These are phyloP conservation scores for Drosophila nigrodunni DNA, from an alignment of 1,140 invertebrate species.

Conservation along the genomic window DNA sequence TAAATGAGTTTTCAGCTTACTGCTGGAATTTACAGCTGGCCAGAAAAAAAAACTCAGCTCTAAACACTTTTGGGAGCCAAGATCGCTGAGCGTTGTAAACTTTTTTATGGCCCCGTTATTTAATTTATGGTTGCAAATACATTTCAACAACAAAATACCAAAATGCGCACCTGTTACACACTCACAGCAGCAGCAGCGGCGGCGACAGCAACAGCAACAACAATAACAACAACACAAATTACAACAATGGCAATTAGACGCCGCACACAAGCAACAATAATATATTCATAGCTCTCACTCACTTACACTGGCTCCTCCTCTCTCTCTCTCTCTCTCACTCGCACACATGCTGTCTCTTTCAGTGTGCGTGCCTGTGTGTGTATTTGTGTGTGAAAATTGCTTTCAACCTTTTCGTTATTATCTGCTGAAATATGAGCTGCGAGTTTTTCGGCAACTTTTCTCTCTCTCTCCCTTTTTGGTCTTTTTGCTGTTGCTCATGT, in stretches of 20 bases:
- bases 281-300: constrained; percentile 60
- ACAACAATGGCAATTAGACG: constrained; percentile 69
- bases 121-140: constrained; percentile 78
- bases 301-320: background rate
- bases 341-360: background rate
- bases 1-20: constrained; percentile 70
- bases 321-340: background rate
- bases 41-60: constrained; percentile 47
- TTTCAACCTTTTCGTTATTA: constrained; percentile 60
- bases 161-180: constrained; percentile 69
- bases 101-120: constrained; percentile 79
- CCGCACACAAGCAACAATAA: constrained; percentile 50
- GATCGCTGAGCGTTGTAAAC: constrained; percentile 57
- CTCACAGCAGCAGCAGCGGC: constrained; percentile 4
- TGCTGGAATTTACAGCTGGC: constrained; percentile 55
- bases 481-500: constrained; percentile 46
- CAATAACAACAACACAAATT: constrained; percentile 21
- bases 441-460: constrained; percentile 39
- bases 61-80: constrained; percentile 62
- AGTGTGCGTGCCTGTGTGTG: constrained; percentile 10
- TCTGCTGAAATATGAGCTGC: constrained; percentile 72
- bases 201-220: constrained; percentile 24
- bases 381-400: constrained; percentile 28
- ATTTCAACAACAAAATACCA: constrained; percentile 67
- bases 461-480: constrained; percentile 19